A percentile compares a stretch with the other conserved stretches of the same genome.
Evolutionary conservation across 2,888 invertebrate species (phyloP).

Genomic region (Orgyia antiqua): DNA sequence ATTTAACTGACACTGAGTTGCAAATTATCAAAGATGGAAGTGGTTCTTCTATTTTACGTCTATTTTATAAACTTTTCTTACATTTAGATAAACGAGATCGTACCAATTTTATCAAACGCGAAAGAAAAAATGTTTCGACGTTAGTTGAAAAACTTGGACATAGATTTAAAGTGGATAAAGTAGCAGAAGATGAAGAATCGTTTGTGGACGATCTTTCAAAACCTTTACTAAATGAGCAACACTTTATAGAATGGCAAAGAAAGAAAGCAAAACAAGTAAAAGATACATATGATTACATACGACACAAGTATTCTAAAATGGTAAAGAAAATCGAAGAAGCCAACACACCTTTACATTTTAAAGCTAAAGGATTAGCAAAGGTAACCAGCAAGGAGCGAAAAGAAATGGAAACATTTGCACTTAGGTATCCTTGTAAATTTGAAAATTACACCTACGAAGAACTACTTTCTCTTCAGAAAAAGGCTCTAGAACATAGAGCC

Average conservation of each 20-base stretch:
- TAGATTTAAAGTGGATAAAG: slow-evolving; percentile 52
- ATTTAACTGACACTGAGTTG: slow-evolving; percentile 59
- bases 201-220: slow-evolving; percentile 59
- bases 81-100: slow-evolving; percentile 78
- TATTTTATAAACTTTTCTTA: slow-evolving; percentile 81
- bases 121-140: slow-evolving; percentile 57
- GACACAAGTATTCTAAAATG: slow-evolving; percentile 60
- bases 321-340: slow-evolving; percentile 47
- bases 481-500: slow-evolving; percentile 40
- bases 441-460: slow-evolving; percentile 61
- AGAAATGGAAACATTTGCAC: slow-evolving; percentile 55
- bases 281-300: slow-evolving; percentile 56
- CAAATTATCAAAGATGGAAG: slow-evolving; percentile 67
- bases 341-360: slow-evolving; percentile 30
- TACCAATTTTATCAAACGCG: slow-evolving; percentile 71
- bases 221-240: slow-evolving; percentile 62
- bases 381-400: slow-evolving; percentile 34
- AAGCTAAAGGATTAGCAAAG: slow-evolving; percentile 23
- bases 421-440: slow-evolving; percentile 51
- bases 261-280: slow-evolving; percentile 65
- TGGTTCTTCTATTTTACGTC: slow-evolving; percentile 68
- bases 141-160: slow-evolving; percentile 56
- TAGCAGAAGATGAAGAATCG: slow-evolving; percentile 45
- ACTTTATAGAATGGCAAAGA: slow-evolving; percentile 78
- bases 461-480: slow-evolving; percentile 49